These are phyloP conservation scores for Fistularia tabacaria DNA, from an alignment of 2,797 vertebrate genomes.

Conservation along the genomic window DNA sequence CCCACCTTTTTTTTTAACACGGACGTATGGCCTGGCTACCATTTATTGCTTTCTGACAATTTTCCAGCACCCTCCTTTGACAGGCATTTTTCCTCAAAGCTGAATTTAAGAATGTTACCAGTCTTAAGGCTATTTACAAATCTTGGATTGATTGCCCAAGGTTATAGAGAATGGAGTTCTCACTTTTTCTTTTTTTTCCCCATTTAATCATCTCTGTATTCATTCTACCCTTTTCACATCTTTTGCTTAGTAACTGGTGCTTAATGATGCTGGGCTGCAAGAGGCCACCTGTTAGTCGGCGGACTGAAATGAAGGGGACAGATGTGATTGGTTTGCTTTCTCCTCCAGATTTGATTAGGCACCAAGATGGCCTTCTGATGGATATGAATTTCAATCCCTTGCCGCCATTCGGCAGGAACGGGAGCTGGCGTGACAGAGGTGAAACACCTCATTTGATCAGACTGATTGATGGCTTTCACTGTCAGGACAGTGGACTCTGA, in stretches of 20 bases:
- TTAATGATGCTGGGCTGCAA: slow-evolving; percentile 34
- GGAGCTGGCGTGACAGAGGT: slow-evolving; percentile 75
- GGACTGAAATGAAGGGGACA: slow-evolving; percentile 36
- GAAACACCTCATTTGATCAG: slow-evolving; percentile 65
- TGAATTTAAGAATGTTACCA: slow-evolving; percentile 26
- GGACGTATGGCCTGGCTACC: not conserved
- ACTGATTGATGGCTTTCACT: slow-evolving; percentile 22
- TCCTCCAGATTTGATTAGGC: slow-evolving; percentile 71
- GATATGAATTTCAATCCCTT: slow-evolving; percentile 77
- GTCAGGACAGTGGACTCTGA: no score
- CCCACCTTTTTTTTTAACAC: no score
- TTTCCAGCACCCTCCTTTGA: slow-evolving; percentile 25
- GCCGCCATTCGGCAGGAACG: slow-evolving; percentile 69
- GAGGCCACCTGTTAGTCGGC: slow-evolving; percentile 32
- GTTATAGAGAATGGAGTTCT: slow-evolving; percentile 19
- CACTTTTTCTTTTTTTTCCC: slow-evolving; percentile 12
- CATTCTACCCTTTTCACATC: slow-evolving; percentile 32
- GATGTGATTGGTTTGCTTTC: slow-evolving; percentile 70
- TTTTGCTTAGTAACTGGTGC: slow-evolving; percentile 50
- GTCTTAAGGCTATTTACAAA: slow-evolving; percentile 9
- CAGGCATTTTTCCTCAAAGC: slow-evolving; percentile 37
- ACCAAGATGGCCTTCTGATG: slow-evolving; percentile 75
- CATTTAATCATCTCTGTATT: slow-evolving; percentile 10
- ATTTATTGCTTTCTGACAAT: slow-evolving; percentile 36
- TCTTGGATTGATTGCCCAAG: slow-evolving; percentile 20